phyloP scores from a whole-genome alignment of 2,797 vertebrate genomes.

The Paedocypris micromegethes region DNA sequence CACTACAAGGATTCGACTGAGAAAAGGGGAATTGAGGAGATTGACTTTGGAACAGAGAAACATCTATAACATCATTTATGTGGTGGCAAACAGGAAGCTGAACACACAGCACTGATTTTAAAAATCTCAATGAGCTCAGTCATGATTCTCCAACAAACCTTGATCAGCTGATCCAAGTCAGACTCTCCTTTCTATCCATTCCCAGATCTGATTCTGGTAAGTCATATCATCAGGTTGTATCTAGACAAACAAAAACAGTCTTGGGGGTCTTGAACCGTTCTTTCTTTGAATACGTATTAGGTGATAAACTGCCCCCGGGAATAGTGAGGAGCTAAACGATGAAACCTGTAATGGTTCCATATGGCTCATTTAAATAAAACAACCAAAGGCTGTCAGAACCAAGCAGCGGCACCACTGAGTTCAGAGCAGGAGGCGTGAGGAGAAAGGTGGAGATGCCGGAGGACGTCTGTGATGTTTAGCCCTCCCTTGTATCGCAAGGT shows the following conservation, averaged over 20 bases:
- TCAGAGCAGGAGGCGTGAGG: background rate
- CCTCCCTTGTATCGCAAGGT: slow-evolving; percentile 59
- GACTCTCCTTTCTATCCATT: slow-evolving; percentile 44
- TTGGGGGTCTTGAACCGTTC: slow-evolving; percentile 21
- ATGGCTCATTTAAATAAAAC: slow-evolving; percentile 36
- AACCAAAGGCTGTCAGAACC: slow-evolving; percentile 36
- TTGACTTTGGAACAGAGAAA: too few relatives aligned
- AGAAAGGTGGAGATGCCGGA: slow-evolving; percentile 34
- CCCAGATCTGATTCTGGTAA: slow-evolving; percentile 22
- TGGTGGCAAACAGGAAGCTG: too few relatives aligned
- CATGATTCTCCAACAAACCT: slow-evolving; percentile 54
- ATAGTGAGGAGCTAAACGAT: slow-evolving; percentile 26
- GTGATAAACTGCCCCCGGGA: slow-evolving; percentile 17
- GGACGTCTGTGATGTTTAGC: slow-evolving; percentile 47
- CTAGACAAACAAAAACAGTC: too few relatives aligned
- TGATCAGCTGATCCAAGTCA: slow-evolving; percentile 66
- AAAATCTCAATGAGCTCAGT: slow-evolving; percentile 48
- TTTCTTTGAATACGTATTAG: slow-evolving; percentile 17
- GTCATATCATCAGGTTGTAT: slow-evolving; percentile 3
- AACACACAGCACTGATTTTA: slow-evolving; percentile 56
- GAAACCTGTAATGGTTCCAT: slow-evolving; percentile 24
- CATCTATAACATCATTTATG: too few relatives aligned
- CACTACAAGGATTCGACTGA: background rate
- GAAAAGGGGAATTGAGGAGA: background rate
- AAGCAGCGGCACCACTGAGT: slow-evolving; percentile 14